Percentiles rank a stretch among this genome's conserved stretches.
Conservation (phyloP, 2,888 invertebrate genomes). For the Trissonchulus sp. region DNA sequence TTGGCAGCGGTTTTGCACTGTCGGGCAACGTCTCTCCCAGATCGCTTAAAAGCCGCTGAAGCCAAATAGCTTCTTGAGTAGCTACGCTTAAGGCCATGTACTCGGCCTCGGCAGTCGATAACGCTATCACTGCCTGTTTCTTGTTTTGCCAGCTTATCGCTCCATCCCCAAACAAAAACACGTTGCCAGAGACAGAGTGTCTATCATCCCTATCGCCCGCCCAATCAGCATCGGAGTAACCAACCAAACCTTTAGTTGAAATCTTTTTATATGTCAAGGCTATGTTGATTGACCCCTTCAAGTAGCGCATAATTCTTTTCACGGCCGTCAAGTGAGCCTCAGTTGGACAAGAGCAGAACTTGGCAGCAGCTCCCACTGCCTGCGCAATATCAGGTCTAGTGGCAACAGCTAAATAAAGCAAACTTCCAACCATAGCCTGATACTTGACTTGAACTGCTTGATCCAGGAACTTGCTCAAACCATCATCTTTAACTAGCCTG, state of each 20-base stretch:
- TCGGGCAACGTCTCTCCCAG: not conserved
- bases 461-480: too few relatives aligned
- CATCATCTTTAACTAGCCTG: too few relatives aligned
- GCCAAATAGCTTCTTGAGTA: conserved; percentile 36
- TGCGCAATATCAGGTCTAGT: not conserved
- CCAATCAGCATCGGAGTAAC: too few relatives aligned
- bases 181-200: conserved; percentile 44
- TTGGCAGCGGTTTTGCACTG: not conserved
- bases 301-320: conserved; percentile 32
- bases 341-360: conserved; percentile 30
- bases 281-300: too few relatives aligned
- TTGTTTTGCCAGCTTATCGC: conserved; percentile 46
- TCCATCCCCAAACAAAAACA: conserved; percentile 42
- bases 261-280: too few relatives aligned
- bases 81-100: conserved; percentile 44
- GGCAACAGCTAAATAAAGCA: conserved; percentile 25
- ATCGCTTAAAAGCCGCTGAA: conserved; percentile 30
- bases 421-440: too few relatives aligned
- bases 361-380: conserved; percentile 24
- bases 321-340: conserved; percentile 35
- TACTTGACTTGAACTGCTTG: too few relatives aligned
- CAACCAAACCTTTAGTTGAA: too few relatives aligned
- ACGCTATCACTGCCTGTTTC: too few relatives aligned
- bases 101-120: conserved; percentile 50
- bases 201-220: too few relatives aligned